A percentile compares a stretch with the other conserved stretches of the same genome.
These are phyloP conservation scores for Sinocyclocheilus grahami DNA, from an alignment of 2,113 vertebrate genomes.

Conservation along the genomic window DNA sequence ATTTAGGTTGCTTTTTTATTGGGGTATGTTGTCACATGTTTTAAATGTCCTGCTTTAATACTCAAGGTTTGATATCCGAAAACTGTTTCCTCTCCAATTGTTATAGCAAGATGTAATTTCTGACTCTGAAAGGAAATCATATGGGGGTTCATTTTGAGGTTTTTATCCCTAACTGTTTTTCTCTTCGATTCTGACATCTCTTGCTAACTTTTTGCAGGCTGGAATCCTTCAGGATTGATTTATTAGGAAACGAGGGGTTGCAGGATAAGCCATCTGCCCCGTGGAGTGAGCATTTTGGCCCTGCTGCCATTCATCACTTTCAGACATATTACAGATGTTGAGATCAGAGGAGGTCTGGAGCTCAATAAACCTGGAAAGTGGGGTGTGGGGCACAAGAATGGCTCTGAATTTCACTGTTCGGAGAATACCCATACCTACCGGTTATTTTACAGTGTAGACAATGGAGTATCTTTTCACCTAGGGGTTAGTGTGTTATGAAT, in stretches of 20 bases:
- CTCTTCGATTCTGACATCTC: neutral
- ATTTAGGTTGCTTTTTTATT: neutral
- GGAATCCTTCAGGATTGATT: conserved; percentile 23
- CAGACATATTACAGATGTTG: conserved; percentile 69
- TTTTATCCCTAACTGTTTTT: neutral
- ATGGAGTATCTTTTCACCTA: neutral
- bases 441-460: neutral
- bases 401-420: neutral
- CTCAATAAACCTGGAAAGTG: conserved; percentile 9
- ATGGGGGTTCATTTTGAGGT: neutral
- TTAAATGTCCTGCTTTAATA: neutral
- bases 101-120: neutral
- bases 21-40: neutral
- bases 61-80: neutral
- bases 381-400: neutral
- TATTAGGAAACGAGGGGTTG: conserved; percentile 33
- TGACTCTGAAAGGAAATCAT: neutral
- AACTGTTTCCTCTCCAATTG: neutral
- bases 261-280: conserved; percentile 58
- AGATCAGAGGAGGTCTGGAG: conserved; percentile 42
- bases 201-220: neutral
- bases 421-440: neutral
- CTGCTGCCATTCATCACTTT: conserved; percentile 68
- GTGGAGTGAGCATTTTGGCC: conserved; percentile 65
- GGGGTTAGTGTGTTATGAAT: too few species aligned